Percentiles rank a stretch among this genome's conserved stretches.
These are phyloP conservation scores for Tubulanus polymorphus DNA, from an alignment of 2,888 invertebrate species.

Conservation along the genomic window DNA sequence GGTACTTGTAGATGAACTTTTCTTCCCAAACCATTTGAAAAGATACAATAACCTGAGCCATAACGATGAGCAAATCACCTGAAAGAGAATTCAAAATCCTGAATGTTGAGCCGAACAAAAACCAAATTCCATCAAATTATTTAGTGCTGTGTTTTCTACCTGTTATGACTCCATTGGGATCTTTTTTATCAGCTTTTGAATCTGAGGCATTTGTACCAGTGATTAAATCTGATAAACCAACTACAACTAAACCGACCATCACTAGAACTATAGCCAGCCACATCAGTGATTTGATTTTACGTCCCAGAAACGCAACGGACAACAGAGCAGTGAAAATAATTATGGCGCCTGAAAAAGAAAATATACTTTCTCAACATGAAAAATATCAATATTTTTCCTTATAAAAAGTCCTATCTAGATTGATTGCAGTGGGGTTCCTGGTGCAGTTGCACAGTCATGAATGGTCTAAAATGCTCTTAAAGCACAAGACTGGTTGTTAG, in stretches of 20 bases:
- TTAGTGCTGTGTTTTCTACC: conserved; percentile 52
- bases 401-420: too few relatives aligned
- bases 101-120: too few relatives aligned
- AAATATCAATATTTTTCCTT: too few relatives aligned
- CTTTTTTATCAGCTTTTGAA: conserved; percentile 21
- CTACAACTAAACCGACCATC: conserved; percentile 50
- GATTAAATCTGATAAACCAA: conserved; percentile 45
- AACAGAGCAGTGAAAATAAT: conserved; percentile 44
- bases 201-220: conserved; percentile 21
- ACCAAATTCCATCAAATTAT: too few relatives aligned
- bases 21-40: conserved; percentile 94
- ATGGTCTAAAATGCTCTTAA: too few relatives aligned
- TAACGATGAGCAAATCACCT: conserved; percentile 61
- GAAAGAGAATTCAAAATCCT: too few relatives aligned
- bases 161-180: conserved; percentile 71
- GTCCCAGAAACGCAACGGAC: conserved; percentile 41
- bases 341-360: conserved; percentile 37
- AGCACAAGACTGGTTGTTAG: too few relatives aligned
- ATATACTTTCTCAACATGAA: too few relatives aligned
- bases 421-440: too few relatives aligned
- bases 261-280: conserved; percentile 56
- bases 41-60: conserved; percentile 73
- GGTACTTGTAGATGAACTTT: conserved; percentile 76
- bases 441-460: too few relatives aligned
- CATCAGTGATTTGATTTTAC: conserved; percentile 44